Percentiles rank a stretch among this genome's conserved stretches.
Conservation (phyloP, 2,888 invertebrate genomes). For the Pristionchus entomophagus region DNA sequence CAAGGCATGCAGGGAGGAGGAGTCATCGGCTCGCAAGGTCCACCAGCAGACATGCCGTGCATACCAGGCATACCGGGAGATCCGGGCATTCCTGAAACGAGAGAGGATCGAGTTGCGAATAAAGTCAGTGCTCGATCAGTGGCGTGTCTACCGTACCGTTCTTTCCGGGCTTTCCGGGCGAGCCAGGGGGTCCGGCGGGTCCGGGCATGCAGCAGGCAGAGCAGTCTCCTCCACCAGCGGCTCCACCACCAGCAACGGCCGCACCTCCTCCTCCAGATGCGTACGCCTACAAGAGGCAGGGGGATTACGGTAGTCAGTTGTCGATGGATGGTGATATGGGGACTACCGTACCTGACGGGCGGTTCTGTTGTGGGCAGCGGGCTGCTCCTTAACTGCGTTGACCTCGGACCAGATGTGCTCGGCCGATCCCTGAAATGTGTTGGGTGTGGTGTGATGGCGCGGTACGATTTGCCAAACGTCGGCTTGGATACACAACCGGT, state of each 20-base stretch:
- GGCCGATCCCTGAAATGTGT: constrained; percentile 56
- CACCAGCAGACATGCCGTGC: constrained; percentile 58
- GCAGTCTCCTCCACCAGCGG: constrained; percentile 58
- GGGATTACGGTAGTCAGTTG: not conserved
- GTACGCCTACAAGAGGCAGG: constrained; percentile 18
- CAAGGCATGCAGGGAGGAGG: constrained; percentile 53
- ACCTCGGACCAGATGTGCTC: constrained; percentile 68
- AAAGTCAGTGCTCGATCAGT: not conserved
- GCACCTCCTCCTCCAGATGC: constrained; percentile 51
- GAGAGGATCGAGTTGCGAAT: not conserved
- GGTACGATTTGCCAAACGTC: not conserved
- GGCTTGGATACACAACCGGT: not conserved
- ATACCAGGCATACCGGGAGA: constrained; percentile 64
- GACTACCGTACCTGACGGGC: constrained; percentile 64
- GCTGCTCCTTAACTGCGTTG: constrained; percentile 61
- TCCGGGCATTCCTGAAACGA: constrained; percentile 55
- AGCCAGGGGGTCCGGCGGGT: constrained; percentile 65
- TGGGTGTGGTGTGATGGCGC: not conserved
- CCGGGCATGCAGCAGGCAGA: constrained; percentile 66
- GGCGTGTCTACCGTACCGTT: constrained; percentile 52
- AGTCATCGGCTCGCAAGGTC: constrained; percentile 56
- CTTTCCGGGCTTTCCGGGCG: constrained; percentile 64
- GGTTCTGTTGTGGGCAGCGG: constrained; percentile 59
- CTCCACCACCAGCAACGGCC: constrained; percentile 43
- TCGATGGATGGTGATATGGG: not conserved